Conservation (phyloP, 2,888 invertebrate species). For the Gymnocheta viridis region DNA sequence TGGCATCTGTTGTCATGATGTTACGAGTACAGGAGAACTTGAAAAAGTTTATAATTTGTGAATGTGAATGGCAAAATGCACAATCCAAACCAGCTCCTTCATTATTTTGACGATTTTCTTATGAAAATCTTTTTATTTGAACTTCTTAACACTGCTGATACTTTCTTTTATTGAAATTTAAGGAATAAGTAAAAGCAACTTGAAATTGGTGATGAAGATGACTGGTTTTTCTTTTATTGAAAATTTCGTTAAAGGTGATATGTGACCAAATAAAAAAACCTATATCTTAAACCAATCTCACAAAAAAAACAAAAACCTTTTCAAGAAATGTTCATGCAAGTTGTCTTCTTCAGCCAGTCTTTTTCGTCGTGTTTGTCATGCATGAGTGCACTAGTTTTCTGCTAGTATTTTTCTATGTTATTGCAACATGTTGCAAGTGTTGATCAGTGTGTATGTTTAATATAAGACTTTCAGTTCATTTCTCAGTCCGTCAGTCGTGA, state of each 20-base stretch:
- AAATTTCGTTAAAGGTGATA: neutral
- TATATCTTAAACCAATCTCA: too few relatives aligned
- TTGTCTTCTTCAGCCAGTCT: neutral
- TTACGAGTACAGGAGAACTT: too few relatives aligned
- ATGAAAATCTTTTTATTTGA: too few relatives aligned
- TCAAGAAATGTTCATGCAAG: neutral
- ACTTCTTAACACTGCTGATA: too few relatives aligned
- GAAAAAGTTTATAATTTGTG: too few relatives aligned
- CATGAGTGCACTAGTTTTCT: neutral
- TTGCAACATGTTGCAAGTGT: slow-evolving; percentile 53
- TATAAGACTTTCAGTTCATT: slow-evolving; percentile 15
- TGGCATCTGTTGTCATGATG: too few relatives aligned
- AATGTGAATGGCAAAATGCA: too few relatives aligned
- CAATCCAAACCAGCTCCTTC: too few relatives aligned
- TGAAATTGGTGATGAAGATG: neutral
- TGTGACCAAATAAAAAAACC: neutral
- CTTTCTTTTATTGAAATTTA: too few relatives aligned
- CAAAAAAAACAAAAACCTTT: neutral
- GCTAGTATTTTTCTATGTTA: neutral
- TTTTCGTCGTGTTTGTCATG: too few relatives aligned
- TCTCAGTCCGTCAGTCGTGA: neutral
- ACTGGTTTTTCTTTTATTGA: neutral
- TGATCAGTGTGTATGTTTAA: neutral
- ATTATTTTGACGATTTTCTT: too few relatives aligned
- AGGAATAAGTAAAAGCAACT: neutral